phyloP scores from a whole-genome alignment of 2,888 invertebrate species.

The Mechanitis mazaeus region DNA sequence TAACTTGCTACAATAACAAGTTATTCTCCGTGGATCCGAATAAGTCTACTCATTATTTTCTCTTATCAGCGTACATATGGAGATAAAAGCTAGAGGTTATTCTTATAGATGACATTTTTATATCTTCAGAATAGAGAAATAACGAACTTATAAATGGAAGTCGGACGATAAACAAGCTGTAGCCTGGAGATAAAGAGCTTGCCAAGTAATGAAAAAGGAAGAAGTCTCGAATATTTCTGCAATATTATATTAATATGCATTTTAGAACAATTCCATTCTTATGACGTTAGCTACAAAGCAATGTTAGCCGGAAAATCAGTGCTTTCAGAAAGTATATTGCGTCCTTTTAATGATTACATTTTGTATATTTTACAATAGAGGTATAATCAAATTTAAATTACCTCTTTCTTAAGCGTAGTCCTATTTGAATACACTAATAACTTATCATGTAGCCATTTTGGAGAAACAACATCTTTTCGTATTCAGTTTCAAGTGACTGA shows the following conservation, averaged over 20 bases:
- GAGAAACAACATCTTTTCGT: conserved; percentile 10
- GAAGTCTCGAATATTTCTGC: conserved; percentile 37
- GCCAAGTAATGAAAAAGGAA: conserved; percentile 48
- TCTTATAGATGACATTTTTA: conserved; percentile 70
- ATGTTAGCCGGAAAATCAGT: background rate
- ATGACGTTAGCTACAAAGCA: background rate
- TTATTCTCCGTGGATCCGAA: conserved; percentile 60
- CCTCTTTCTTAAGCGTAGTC: background rate
- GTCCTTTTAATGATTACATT: background rate
- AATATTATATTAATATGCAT: conserved; percentile 26
- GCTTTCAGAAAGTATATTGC: background rate
- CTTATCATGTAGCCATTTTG: background rate
- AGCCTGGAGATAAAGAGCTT: conserved; percentile 59
- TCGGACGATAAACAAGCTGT: conserved; percentile 70
- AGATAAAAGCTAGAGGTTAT: conserved; percentile 65
- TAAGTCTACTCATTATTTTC: conserved; percentile 67
- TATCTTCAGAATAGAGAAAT: conserved; percentile 71
- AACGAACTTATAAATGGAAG: conserved; percentile 71
- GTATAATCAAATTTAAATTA: background rate
- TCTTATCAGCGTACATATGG: conserved; percentile 63
- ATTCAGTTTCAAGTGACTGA: conserved; percentile 9
- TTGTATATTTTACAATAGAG: background rate
- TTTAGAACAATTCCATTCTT: conserved; percentile 7
- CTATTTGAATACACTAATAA: background rate
- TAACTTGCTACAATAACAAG: conserved; percentile 47